These are phyloP conservation scores for Neocrepidodera transversa DNA, from an alignment of 2,888 invertebrate genomes.

Conservation along the genomic window DNA sequence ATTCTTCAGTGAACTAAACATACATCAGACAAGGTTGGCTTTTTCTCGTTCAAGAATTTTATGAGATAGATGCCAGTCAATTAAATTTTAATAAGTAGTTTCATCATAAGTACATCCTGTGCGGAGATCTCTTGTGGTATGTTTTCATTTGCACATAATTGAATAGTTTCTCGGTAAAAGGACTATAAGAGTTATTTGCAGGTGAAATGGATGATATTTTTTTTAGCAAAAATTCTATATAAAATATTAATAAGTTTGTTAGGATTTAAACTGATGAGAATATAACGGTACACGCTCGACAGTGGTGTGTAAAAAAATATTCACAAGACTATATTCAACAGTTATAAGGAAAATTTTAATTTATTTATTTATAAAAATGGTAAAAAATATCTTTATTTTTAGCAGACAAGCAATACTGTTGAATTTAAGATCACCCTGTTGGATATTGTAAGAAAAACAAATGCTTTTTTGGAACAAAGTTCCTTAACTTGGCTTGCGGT, in stretches of 20 bases:
- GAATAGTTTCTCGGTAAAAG: slow-evolving; percentile 22
- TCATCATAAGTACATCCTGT: slow-evolving; percentile 29
- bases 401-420: too few species aligned
- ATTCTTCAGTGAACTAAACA: slow-evolving; percentile 15
- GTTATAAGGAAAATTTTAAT: too few species aligned
- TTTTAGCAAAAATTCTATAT: slow-evolving; percentile 7
- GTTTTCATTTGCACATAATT: slow-evolving; percentile 30
- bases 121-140: slow-evolving; percentile 22
- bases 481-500: too few species aligned
- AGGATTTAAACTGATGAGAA: slow-evolving; percentile 5
- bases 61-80: slow-evolving; percentile 27
- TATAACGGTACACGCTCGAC: slow-evolving; percentile 9
- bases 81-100: slow-evolving; percentile 30
- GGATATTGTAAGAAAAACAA: too few species aligned
- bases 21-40: slow-evolving; percentile 18
- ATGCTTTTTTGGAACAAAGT: too few species aligned
- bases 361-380: too few species aligned
- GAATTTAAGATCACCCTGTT: too few species aligned
- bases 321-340: too few species aligned
- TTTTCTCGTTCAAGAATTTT: slow-evolving; percentile 22
- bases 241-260: slow-evolving; percentile 14
- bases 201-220: slow-evolving; percentile 24
- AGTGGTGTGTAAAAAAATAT: slow-evolving; percentile 2
- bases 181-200: slow-evolving; percentile 15
- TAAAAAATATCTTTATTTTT: too few species aligned